Conservation (phyloP, 2,113 vertebrate genomes). For the Hippocampus abdominalis region DNA sequence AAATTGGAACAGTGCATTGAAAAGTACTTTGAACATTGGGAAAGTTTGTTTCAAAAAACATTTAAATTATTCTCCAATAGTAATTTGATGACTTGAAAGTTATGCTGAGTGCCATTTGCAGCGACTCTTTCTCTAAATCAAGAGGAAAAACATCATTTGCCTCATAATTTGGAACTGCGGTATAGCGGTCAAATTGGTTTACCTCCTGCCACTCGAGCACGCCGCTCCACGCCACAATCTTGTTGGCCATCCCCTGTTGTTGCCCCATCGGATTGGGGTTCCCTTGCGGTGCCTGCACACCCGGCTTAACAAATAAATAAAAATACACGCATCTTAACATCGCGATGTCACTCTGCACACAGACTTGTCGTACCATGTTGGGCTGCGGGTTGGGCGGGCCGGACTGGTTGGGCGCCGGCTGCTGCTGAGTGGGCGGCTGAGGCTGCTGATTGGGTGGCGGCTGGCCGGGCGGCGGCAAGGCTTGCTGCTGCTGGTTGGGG, state of each 20-base stretch:
- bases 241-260: slow-evolving; percentile 80
- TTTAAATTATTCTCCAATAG: too few species aligned
- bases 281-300: slow-evolving; percentile 53
- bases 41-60: too few species aligned
- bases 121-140: too few species aligned
- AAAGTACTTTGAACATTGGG: too few species aligned
- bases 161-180: not conserved
- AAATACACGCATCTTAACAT: too few species aligned
- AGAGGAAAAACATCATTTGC: too few species aligned
- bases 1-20: too few species aligned
- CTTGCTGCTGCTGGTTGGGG: slow-evolving; percentile 56
- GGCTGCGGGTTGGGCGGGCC: slow-evolving; percentile 51
- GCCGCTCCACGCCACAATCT: slow-evolving; percentile 86
- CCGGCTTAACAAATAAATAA: slow-evolving; percentile 30
- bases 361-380: slow-evolving; percentile 54
- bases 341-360: not conserved
- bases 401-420: slow-evolving; percentile 51
- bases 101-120: too few species aligned
- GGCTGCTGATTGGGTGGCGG: slow-evolving; percentile 59
- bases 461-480: slow-evolving; percentile 58
- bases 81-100: too few species aligned
- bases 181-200: slow-evolving; percentile 1
- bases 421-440: slow-evolving; percentile 62
- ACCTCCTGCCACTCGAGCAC: slow-evolving; percentile 95
- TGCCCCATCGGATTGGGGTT: slow-evolving; percentile 61